phyloP scores from a whole-genome alignment of 2,888 invertebrate species.

The Campopleginae sp. region DNA sequence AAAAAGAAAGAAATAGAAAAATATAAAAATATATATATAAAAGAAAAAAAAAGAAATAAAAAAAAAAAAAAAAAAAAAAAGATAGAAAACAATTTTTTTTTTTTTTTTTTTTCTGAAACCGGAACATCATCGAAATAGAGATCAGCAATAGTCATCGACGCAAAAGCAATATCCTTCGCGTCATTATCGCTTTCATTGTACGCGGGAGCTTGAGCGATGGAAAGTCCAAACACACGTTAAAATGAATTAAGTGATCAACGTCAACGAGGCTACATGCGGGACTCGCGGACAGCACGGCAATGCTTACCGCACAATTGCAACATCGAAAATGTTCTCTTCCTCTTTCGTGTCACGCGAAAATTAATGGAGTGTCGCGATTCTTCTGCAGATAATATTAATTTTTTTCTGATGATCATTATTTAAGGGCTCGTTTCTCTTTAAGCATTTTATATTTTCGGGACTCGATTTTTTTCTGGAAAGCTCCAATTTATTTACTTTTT shows the following conservation, averaged over 20 bases:
- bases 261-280: constrained; percentile 41
- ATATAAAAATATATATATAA: too few species aligned
- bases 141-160: not conserved
- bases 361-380: constrained; percentile 48
- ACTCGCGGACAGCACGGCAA: constrained; percentile 32
- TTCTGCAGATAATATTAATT: constrained; percentile 9
- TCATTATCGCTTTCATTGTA: constrained; percentile 43
- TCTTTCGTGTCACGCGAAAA: constrained; percentile 38
- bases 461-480: too few species aligned
- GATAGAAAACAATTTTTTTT: constrained; percentile 1
- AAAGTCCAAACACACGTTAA: constrained; percentile 63
- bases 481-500: too few species aligned
- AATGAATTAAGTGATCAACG: constrained; percentile 65
- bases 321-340: constrained; percentile 34
- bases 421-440: not conserved
- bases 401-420: constrained; percentile 1
- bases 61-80: constrained; percentile 24
- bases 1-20: too few species aligned
- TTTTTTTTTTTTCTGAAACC: constrained; percentile 41
- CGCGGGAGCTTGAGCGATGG: constrained; percentile 34
- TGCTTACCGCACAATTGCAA: constrained; percentile 21
- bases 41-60: too few species aligned
- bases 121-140: constrained; percentile 41
- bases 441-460: not conserved
- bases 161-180: constrained; percentile 5